These are phyloP conservation scores for Sminthurinus aureus DNA, from an alignment of 2,888 invertebrate genomes.

Conservation along the genomic window DNA sequence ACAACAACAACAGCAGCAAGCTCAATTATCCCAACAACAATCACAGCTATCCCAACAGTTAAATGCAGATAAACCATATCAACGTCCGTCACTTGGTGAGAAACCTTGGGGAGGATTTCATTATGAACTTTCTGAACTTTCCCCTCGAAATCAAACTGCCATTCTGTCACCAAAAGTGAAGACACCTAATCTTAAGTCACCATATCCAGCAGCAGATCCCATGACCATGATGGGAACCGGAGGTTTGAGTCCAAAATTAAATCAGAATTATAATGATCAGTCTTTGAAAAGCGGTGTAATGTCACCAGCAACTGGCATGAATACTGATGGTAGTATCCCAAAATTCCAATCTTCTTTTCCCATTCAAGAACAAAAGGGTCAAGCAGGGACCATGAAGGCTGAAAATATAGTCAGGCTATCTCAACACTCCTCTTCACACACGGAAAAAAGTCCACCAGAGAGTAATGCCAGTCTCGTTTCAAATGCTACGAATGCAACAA, in stretches of 20 bases:
- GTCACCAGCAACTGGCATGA: neutral
- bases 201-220: neutral
- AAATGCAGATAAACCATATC: slow-evolving; percentile 17
- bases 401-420: neutral
- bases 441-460: neutral
- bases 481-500: neutral
- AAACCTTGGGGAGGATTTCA: slow-evolving; percentile 12
- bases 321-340: neutral
- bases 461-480: slow-evolving; percentile 3
- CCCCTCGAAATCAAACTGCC: slow-evolving; percentile 21
- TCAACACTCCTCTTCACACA: neutral
- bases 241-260: neutral
- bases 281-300: neutral
- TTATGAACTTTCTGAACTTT: slow-evolving; percentile 11
- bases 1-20: neutral
- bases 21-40: neutral
- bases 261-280: neutral
- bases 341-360: neutral
- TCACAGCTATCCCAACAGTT: neutral
- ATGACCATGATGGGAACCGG: neutral
- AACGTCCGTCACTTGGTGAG: neutral
- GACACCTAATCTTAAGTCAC: neutral
- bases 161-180: slow-evolving; percentile 2
- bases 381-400: neutral
- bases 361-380: slow-evolving; percentile 1